Evolutionary conservation across 2,888 invertebrate species (phyloP).

Genomic region (Amiota communis): DNA sequence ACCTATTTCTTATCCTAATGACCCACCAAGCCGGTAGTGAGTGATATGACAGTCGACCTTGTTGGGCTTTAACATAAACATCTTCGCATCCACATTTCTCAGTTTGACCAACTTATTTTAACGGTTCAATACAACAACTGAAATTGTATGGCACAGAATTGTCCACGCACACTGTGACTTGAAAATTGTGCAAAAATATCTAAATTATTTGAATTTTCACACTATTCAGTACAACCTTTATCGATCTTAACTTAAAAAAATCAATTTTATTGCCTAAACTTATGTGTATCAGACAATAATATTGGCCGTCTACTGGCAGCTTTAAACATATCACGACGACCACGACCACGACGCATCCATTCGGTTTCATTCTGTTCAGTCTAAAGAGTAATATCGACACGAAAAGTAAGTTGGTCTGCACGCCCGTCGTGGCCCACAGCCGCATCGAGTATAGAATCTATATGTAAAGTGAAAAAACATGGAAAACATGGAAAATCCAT

Average conservation of each 20-base stretch:
- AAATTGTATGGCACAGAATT: not conserved
- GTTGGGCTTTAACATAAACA: too few species aligned
- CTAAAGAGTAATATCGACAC: slow-evolving; percentile 73
- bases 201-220: too few species aligned
- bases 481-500: slow-evolving; percentile 68
- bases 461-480: slow-evolving; percentile 53
- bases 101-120: too few species aligned
- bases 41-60: too few species aligned
- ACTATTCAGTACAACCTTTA: too few species aligned
- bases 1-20: too few species aligned
- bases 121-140: too few species aligned
- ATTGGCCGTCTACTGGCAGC: slow-evolving; percentile 47
- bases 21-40: too few species aligned
- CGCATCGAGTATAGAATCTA: slow-evolving; percentile 62
- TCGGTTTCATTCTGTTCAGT: slow-evolving; percentile 53
- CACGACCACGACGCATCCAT: slow-evolving; percentile 31
- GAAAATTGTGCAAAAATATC: too few species aligned
- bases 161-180: too few species aligned
- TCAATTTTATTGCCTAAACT: too few species aligned
- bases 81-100: too few species aligned
- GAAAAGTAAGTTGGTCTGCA: slow-evolving; percentile 67
- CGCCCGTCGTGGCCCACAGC: slow-evolving; percentile 45
- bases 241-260: not conserved
- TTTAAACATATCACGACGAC: not conserved
- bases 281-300: slow-evolving; percentile 43